Evolutionary conservation across 2,888 invertebrate species (phyloP), one percentile per base, ranked within the genome.

Genomic region (Nebria brevicollis): DNA sequence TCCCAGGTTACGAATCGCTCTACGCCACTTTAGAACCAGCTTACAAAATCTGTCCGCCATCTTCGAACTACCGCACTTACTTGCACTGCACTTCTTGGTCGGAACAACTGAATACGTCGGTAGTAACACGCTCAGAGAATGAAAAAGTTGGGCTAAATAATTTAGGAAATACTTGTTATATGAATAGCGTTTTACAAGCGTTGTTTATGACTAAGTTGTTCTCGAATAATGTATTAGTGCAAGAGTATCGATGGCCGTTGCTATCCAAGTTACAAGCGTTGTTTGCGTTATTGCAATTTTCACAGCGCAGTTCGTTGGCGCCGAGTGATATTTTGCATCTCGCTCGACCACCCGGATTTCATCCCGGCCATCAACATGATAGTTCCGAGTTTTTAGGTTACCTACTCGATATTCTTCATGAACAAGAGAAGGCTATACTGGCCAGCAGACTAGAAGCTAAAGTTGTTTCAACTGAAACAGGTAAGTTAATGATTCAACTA

Each of bases 111-210:
- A 85, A 84, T 79, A 83, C 86, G 0, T 82, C 84, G 10, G 83
- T 85, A 11, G 76, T 85, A 15, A 83, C 84, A 72, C 85, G 84
- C 65, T 87, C 87, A 82, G 86, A 88, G 7, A 85, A 89, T 11
- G 90, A 90, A 82, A 92, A 94, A 89, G 94, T 95, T 4, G 96
- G 96, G 1, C 91, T 97, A 26, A 91, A 93, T 66, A 97, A 97
- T 90, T 90, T 96, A 66, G 96, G 96, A 42, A 97, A 96, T 86
- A 96, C 96, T 0, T 97, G 97, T 88, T 97, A 96, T 85, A 95
- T 96, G 94, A 97, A 97, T 89, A 95, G 96, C 87, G 94, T 96
- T 1, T 89, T 96, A 82, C 97, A 97, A 88, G 95, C 96, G 0
- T 89, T 97, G 66, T 94, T 94, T 79, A 94, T 95, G 92, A 95